A percentile compares a stretch with the other conserved stretches of the same genome.
phyloP scores from a whole-genome alignment of 2,888 invertebrate genomes.

The Octonoba sinensis region DNA sequence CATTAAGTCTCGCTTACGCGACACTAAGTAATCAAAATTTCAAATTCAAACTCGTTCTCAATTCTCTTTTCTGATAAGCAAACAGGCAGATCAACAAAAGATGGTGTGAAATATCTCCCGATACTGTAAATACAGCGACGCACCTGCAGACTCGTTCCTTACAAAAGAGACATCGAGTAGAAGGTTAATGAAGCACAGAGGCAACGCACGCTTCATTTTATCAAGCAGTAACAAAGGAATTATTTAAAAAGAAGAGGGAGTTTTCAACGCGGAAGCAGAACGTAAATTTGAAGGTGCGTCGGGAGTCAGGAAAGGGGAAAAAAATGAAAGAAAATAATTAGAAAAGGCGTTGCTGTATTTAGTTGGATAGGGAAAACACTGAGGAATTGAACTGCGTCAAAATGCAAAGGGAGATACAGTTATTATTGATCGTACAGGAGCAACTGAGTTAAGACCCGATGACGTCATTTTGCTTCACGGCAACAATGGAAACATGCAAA shows the following conservation, averaged over 20 bases:
- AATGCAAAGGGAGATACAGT: conserved; percentile 17
- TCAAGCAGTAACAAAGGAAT: background rate
- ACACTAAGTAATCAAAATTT: no score
- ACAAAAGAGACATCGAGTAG: no score
- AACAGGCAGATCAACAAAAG: no score
- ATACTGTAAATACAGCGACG: no score
- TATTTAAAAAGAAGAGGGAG: background rate
- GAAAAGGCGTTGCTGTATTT: background rate
- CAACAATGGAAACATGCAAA: no score
- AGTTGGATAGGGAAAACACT: conserved; percentile 11
- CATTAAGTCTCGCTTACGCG: no score
- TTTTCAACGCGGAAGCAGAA: background rate
- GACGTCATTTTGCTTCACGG: no score
- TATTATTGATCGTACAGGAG: conserved; percentile 35
- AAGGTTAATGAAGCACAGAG: conserved; percentile 5
- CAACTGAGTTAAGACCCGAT: background rate
- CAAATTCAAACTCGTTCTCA: no score
- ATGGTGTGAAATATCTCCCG: no score
- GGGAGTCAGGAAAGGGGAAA: background rate
- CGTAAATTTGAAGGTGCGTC: background rate
- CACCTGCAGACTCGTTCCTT: no score
- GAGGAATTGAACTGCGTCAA: conserved; percentile 14
- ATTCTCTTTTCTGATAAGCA: no score
- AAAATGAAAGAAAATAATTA: conserved; percentile 12
- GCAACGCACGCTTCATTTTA: background rate